Evolutionary conservation across 2,113 vertebrate species (phyloP).

Genomic region (Beaufortia kweichowensis): DNA sequence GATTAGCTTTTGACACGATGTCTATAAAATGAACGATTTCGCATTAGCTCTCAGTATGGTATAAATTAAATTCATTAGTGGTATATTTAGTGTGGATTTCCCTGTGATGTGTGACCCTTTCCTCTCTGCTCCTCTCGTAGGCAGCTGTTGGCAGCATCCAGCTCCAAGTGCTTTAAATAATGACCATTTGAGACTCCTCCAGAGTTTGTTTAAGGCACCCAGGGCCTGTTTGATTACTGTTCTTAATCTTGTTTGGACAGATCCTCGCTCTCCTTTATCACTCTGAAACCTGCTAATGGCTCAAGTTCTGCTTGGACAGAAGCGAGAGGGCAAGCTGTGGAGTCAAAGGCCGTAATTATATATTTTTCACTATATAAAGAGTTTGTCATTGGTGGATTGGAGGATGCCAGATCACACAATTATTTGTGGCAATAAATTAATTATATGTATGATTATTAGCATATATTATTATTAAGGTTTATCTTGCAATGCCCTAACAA

Average conservation of each 20-base stretch:
- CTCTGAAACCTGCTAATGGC: conserved; percentile 17
- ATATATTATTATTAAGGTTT: not conserved
- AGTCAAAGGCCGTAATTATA: conserved; percentile 12
- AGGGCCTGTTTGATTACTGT: conserved; percentile 65
- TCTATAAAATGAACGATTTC: not conserved
- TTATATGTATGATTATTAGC: too few relatives aligned
- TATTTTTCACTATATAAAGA: conserved; percentile 31
- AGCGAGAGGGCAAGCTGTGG: conserved; percentile 3
- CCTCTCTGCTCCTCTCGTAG: conserved; percentile 6
- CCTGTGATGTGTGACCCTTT: conserved; percentile 30
- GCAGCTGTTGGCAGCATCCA: conserved; percentile 33
- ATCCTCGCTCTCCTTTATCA: conserved; percentile 43
- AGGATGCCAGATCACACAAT: not conserved
- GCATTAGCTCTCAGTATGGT: not conserved
- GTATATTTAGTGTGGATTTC: conserved; percentile 21
- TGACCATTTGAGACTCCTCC: conserved; percentile 55
- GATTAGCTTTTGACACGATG: not conserved
- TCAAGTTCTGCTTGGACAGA: not conserved
- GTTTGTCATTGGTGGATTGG: conserved; percentile 10
- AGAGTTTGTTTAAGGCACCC: conserved; percentile 66
- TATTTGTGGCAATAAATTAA: too few relatives aligned
- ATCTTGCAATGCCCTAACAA: conserved; percentile 2
- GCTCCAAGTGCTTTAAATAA: conserved; percentile 50
- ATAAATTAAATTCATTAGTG: conserved; percentile 21
- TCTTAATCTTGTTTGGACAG: conserved; percentile 58